Base-by-base conservation (phyloP, 2,888 invertebrate species). In the Mellilla xanthometata region DNA sequence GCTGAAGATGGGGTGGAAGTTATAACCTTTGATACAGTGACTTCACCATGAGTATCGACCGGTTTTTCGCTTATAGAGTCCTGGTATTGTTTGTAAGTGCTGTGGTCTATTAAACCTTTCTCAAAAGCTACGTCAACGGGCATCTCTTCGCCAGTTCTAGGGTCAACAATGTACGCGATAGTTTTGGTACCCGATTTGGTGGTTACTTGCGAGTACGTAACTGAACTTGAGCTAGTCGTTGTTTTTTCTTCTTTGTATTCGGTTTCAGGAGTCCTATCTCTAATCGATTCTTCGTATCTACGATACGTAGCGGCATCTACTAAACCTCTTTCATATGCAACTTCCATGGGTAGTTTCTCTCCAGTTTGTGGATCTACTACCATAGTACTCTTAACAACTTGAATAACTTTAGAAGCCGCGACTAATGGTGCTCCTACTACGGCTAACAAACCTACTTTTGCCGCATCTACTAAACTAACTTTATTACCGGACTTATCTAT, bases 291-390 rank as follows among this genome's bases (percentile, higher is more conserved):
- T 56, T 91, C 90, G 51, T 91, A 88, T 60, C 87, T 89, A 55
- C 83, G 82, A 47, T 87, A 90, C 6, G 91, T 91, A 47, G 88
- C 68, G 40, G 83, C 67, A 65, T 92, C 94, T 44, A 97, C 94
- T 47, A 94, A 77, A 4, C 96, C 96, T 49, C 93, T 91, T 69
- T 94, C 92, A 56, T 95, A 92, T 2, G 97, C 97, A 38, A 95
- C 94, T 76, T 95, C 94, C 60, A 96, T 91, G 1, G 95, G 95
- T 56, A 96, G 90, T 68, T 93, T 93, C 70, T 95, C 93, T 2
- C 95, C 96, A 0, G 96, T 95, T 60, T 91, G 92, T 0, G 97
- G 96, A 78, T 97, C 96, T 41, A 92, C 86, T 8, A 95, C 92
- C 88, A 94, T 93, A 2, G 91, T 89, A 53, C 68, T 89, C 56